Base-by-base conservation (phyloP, 2,797 vertebrate genomes). In the Hypotaenidia philippensis region DNA sequence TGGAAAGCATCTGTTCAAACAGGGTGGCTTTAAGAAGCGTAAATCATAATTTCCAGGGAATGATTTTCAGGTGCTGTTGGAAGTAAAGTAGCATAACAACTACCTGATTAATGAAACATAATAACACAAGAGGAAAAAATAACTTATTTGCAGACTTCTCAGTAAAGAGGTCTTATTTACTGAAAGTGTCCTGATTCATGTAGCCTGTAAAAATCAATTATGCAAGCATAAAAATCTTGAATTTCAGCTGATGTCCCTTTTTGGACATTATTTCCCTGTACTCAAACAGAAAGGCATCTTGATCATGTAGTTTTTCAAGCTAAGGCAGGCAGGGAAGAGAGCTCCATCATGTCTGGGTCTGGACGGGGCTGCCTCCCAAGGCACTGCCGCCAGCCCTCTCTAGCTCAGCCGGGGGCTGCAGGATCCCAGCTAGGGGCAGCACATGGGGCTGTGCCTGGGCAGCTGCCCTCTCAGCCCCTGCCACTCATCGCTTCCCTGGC, bases 41-140 rank as follows among this genome's bases (percentile, higher is more conserved):
- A 88, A 81, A 49, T 23, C 40, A 56, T 25, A 5, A 36, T 81
- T 88, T 78, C 63, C 60, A 77, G 13, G 41, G 32, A 72, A 10
- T 52, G 11, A 92, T 93, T 87, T 96, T 90, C 71, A 86, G 38
- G 66, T 32, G 31, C 13, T 91, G 83, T 49, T 44, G 20, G 61
- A 88, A 94, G 32, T 47, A 57, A 87, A 77, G 22, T 49, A 78
- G 36, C 32, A n/a, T 49, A 81, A 63, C 68, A 57, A 40, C 20
- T 26, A 60, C 36, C 77, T 40, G 47, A 84, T 81, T 79, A 82
- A 57, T 92, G 66, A 68, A 53, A 75, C 4, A 1, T 15, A 81
- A 27, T 26, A 86, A 77, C 21, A 60, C 10, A 32, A 75, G 72
- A 87, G 13, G 26, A 75, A 89, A 64, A 92, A n/a, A 81, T 44